Evolutionary conservation across 2,888 invertebrate genomes (phyloP).

Genomic region (Bombylius discolor): DNA sequence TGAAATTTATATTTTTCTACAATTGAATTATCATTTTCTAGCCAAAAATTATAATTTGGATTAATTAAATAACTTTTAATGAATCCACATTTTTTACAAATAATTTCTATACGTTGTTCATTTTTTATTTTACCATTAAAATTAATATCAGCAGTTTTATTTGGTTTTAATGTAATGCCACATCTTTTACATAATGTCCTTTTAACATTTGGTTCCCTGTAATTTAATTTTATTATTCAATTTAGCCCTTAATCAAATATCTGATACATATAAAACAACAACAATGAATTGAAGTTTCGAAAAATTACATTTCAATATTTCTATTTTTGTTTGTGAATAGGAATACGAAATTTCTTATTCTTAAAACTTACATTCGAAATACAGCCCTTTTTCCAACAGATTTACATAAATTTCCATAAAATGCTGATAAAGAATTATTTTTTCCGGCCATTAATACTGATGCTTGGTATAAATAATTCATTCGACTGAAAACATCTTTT

Average conservation of each 20-base stretch:
- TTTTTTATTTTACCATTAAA: constrained; percentile 3
- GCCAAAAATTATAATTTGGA: constrained; percentile 27
- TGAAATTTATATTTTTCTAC: constrained; percentile 13
- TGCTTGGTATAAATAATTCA: constrained; percentile 36
- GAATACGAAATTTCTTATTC: neutral
- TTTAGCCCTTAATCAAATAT: too few species aligned
- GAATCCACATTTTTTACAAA: constrained; percentile 25
- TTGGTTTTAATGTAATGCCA: constrained; percentile 25
- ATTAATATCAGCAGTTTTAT: constrained; percentile 23
- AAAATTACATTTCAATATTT: too few species aligned
- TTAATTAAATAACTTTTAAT: constrained; percentile 23
- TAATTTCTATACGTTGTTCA: constrained; percentile 14
- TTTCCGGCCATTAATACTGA: constrained; percentile 28
- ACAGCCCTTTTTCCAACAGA: constrained; percentile 31
- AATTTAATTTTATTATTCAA: neutral
- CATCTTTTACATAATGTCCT: constrained; percentile 32
- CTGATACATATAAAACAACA: too few species aligned
- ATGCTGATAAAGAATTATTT: constrained; percentile 26
- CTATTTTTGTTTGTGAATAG: too few species aligned
- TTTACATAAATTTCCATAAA: constrained; percentile 30
- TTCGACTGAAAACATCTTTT: constrained; percentile 24
- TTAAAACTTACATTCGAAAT: constrained; percentile 26
- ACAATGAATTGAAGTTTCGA: too few species aligned
- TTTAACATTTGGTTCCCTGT: constrained; percentile 30
- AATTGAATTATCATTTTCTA: constrained; percentile 26